Base-by-base conservation (phyloP, 2,888 invertebrate species). In the Limnephilus rhombicus region DNA sequence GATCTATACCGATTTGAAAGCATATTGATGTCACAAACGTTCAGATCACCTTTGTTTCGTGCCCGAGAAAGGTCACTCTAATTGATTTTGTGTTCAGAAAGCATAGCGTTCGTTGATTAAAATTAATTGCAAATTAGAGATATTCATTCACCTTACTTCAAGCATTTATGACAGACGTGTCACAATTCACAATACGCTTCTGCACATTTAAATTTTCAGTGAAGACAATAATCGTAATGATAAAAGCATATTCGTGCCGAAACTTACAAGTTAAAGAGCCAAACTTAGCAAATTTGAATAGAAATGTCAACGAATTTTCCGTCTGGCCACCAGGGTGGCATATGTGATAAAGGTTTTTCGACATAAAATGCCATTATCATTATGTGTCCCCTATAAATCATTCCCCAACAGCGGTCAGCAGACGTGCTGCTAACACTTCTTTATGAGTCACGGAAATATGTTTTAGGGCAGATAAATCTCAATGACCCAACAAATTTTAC, bases 381-480 rank as follows among this genome's bases (percentile, higher is more conserved):
- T 83, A 83, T 83, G 34, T 83, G 37, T 41, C 37, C 83, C 24
- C 18, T 7, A 83, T 83, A 83, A 83, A 83, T 83, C 83, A 83
- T 15, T 18, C 83, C 34, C 37, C 83, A 83, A 83, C 83, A 83
- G 83, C 34, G 83, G 83, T 83, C 83, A 83, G 37, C 83, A 83
- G 37, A 83, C 37, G 83, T 15, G 83, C 37, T 83, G 83, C n/a
- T 83, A 83, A 83, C 83, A 83, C 83, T 83, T 83, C 37, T 83
- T 83, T 83, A 83, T 83, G 83, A 37, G 24, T 24, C 37, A 83
- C 83, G 83, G 83, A 83, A 83, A 83, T 83, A 83, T 83, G 83
- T 34, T 83, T 83, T 37, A 68, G 83, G 83, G 31, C 83, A 83
- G 83, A 83, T 83, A 83, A 83, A 83, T 83, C 83, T 83, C 83